Conservation (phyloP, 2,888 invertebrate genomes). For the Drosophila planitibia region DNA sequence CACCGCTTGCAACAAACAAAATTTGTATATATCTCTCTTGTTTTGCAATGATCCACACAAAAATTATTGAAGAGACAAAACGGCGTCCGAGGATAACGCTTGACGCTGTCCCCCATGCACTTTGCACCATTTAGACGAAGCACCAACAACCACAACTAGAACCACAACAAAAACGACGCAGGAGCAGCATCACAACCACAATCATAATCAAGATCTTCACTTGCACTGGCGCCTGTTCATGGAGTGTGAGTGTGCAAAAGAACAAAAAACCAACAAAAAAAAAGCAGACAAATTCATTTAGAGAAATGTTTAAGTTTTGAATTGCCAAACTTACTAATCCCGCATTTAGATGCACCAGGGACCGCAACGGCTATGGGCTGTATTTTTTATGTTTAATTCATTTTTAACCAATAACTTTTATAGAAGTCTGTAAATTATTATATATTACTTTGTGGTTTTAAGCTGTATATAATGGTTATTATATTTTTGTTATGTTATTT, state of each 20-base stretch:
- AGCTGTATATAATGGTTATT: not conserved
- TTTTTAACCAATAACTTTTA: not conserved
- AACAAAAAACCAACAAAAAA: not conserved
- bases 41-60: constrained; percentile 42
- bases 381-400: not conserved
- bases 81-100: constrained; percentile 42
- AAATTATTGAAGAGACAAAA: constrained; percentile 45
- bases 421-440: not conserved
- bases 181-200: constrained; percentile 32
- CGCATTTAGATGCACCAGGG: constrained; percentile 35
- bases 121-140: constrained; percentile 43
- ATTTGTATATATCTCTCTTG: constrained; percentile 54
- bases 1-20: constrained; percentile 27
- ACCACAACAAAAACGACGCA: constrained; percentile 12
- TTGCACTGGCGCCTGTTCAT: constrained; percentile 79
- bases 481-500: not conserved
- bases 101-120: constrained; percentile 52
- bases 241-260: constrained; percentile 79
- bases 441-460: too few relatives aligned
- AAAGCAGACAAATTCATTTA: not conserved
- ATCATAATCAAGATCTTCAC: constrained; percentile 32
- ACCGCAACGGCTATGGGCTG: not conserved
- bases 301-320: constrained; percentile 17
- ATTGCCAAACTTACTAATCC: constrained; percentile 3
- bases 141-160: constrained; percentile 5